Conservation (phyloP, 2,113 vertebrate genomes). For the Pundamilia nyererei region DNA sequence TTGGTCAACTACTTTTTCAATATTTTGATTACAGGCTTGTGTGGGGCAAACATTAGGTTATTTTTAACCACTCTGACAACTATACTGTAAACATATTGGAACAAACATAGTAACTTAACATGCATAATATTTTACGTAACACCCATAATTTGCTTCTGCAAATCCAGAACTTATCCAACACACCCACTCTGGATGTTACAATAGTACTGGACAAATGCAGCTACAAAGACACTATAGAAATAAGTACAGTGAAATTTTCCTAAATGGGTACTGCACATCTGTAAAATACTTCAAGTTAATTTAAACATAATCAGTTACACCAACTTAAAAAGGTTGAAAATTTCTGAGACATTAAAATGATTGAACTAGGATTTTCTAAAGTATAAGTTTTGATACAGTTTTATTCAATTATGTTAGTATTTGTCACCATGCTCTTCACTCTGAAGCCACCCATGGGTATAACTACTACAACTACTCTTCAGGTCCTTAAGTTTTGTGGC, state of each 20-base stretch:
- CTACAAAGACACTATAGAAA: neutral
- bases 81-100: neutral
- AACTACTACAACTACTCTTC: neutral
- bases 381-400: neutral
- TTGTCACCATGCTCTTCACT: neutral
- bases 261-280: neutral
- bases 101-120: neutral
- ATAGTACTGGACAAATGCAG: neutral
- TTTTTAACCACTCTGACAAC: accelerated
- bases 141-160: neutral
- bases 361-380: neutral
- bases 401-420: neutral
- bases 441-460: neutral
- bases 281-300: neutral
- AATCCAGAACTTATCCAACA: neutral
- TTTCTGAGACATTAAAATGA: neutral
- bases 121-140: neutral
- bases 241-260: neutral
- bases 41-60: neutral
- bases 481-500: accelerated
- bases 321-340: accelerated
- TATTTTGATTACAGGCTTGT: neutral
- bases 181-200: neutral
- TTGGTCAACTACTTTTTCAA: neutral
- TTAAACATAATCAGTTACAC: neutral